A percentile compares a stretch with the other conserved stretches of the same genome.
Conservation (phyloP, 1,140 invertebrate species). For the Lasaia peninsularis region DNA sequence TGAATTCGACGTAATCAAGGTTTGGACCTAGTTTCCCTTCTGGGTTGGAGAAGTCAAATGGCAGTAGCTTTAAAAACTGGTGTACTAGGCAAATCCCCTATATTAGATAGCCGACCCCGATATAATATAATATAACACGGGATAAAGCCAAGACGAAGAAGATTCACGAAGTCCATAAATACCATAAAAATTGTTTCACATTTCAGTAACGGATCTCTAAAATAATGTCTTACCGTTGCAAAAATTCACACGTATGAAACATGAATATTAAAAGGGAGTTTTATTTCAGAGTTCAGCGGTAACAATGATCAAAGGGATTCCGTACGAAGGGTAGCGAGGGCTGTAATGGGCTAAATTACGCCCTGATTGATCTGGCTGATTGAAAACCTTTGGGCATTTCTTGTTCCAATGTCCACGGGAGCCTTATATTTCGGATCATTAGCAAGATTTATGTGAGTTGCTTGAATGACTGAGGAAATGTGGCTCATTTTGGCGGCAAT, state of each 20-base stretch:
- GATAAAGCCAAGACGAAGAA: no score
- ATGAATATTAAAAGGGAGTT: slow-evolving; percentile 10
- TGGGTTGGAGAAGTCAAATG: no score
- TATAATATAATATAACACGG: no score
- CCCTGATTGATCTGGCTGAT: slow-evolving; percentile 11
- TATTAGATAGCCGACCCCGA: no score
- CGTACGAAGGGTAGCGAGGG: slow-evolving; percentile 3
- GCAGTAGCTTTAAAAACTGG: no score
- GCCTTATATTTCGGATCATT: slow-evolving; percentile 5
- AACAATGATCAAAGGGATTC: slow-evolving; percentile 6
- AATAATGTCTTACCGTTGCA: neutral
- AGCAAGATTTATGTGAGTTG: neutral
- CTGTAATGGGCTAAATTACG: slow-evolving; percentile 8
- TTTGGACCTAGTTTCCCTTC: no score
- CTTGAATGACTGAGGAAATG: neutral
- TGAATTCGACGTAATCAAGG: no score
- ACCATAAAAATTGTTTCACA: no score
- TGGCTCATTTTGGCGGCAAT: neutral
- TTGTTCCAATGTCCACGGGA: slow-evolving; percentile 6
- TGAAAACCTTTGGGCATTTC: slow-evolving; percentile 9
- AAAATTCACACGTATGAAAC: slow-evolving; percentile 4
- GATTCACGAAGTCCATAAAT: no score
- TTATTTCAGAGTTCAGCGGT: slow-evolving; percentile 7
- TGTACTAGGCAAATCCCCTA: no score
- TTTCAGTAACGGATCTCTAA: neutral